These are phyloP conservation scores for Tetraneura akinire DNA, from an alignment of 1,140 invertebrate genomes.

Conservation along the genomic window DNA sequence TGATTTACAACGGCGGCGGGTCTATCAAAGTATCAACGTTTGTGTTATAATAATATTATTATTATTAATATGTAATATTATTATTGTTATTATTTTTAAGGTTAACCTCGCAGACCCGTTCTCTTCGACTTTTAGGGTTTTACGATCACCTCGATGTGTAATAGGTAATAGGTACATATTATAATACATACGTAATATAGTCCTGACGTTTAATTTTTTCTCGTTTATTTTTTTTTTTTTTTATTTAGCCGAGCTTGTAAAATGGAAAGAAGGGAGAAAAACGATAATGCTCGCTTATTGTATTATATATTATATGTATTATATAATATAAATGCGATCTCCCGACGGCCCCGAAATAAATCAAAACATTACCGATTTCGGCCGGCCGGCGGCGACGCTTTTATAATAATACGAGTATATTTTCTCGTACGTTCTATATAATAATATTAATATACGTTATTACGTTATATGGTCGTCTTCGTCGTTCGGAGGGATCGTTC, in stretches of 20 bases:
- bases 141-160: neutral
- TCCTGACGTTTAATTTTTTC: too few species aligned
- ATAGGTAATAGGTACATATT: too few species aligned
- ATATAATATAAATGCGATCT: conserved; percentile 33
- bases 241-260: neutral
- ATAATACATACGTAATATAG: too few species aligned
- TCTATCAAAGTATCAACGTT: too few species aligned
- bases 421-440: too few species aligned
- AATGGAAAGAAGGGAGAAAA: neutral
- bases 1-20: conserved; percentile 37
- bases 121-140: conserved; percentile 22
- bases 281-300: neutral
- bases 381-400: neutral
- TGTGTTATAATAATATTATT: too few species aligned
- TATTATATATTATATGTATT: neutral
- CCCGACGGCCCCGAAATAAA: conserved; percentile 26
- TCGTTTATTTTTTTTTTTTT: conserved; percentile 1
- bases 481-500: too few species aligned
- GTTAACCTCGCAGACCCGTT: too few species aligned
- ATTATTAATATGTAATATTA: too few species aligned
- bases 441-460: too few species aligned
- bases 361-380: neutral
- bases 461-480: too few species aligned
- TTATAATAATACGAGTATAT: too few species aligned
- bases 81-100: conserved; percentile 3